Base-by-base conservation (phyloP, 1,140 invertebrate genomes). In the Adelges cooleyi region DNA sequence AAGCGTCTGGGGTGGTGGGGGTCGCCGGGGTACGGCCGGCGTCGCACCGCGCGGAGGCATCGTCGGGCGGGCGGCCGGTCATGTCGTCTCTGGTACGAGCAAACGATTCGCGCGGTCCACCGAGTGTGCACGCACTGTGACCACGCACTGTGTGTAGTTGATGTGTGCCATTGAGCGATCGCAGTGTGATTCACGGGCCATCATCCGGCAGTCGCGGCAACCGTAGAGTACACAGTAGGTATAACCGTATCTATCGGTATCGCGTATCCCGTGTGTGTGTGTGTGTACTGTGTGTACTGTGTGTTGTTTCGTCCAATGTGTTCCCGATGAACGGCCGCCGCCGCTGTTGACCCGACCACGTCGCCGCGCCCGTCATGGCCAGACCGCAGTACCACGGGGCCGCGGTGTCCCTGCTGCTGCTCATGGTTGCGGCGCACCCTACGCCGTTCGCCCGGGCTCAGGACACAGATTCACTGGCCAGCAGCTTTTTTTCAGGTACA, bases 401-500 rank as follows among this genome's bases (percentile, higher is more conserved):
- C 20, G 15, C 9, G 33, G 29, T 29, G 29, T 29, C 27, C 18
- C 20, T 62, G 25, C 40, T 62, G 42, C 11, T 46, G 40, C 44
- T 50, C 25, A 3, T 38, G 40, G 18, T 50, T 22, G 33, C 56
- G 8, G 20, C 40, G 6, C 40, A 46, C 9, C 36, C 46, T 17
- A 8, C 20, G 17, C 2, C 38, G 1, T n/a, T 44, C 15, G 66
- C 49, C 59, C 42, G 66, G 48, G 71, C 72, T 48, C 67, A 68
- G 22, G 85, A 87, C 74, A 76, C 77, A 50, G 86, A 87, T 65
- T 87, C 86, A 11, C 77, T 88, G 69, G 83, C 85, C 66, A 84
- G 84, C 68, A 86, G 84, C 70, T 86, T 89, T 72, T 76, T 89
- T 17, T 86, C 86, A 77, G 86, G 86, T 33, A 33, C n/a, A n/a